Evolutionary conservation across 2,797 vertebrate genomes (phyloP).

Genomic region (Prionace glauca): DNA sequence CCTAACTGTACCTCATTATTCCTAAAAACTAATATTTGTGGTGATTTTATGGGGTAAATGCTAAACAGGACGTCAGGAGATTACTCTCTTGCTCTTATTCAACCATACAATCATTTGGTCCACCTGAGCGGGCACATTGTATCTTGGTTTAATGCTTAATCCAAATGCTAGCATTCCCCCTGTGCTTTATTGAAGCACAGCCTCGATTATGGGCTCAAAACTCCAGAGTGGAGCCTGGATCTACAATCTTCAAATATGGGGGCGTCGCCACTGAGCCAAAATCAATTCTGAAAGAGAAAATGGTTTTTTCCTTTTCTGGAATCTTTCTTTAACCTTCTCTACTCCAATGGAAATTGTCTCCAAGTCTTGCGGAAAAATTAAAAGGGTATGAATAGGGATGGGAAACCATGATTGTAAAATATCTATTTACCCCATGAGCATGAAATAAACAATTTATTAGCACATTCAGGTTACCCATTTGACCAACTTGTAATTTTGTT

Average conservation of each 20-base stretch:
- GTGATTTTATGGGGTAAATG: not conserved
- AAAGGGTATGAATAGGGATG: not conserved
- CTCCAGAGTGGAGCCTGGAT: not conserved
- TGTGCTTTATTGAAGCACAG: not conserved
- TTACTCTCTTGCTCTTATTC: not conserved
- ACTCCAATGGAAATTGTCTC: not conserved
- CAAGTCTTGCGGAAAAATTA: not conserved
- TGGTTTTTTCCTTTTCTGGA: not conserved
- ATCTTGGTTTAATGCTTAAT: not conserved
- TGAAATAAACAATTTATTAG: not conserved
- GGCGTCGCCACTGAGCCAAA: not conserved
- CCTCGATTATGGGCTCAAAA: not conserved
- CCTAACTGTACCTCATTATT: not conserved
- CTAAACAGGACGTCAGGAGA: not conserved
- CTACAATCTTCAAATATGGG: not conserved
- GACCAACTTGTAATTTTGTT: conserved; percentile 21
- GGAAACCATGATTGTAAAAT: not conserved
- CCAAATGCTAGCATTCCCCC: not conserved
- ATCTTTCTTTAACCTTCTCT: not conserved
- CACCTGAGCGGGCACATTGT: not conserved
- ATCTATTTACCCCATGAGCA: not conserved
- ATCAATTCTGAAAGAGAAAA: not conserved
- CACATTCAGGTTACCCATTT: not conserved
- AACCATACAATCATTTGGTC: not conserved
- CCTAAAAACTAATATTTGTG: not conserved